These are phyloP conservation scores for Archivesica marissinica DNA, from an alignment of 1,140 invertebrate genomes.

Conservation along the genomic window DNA sequence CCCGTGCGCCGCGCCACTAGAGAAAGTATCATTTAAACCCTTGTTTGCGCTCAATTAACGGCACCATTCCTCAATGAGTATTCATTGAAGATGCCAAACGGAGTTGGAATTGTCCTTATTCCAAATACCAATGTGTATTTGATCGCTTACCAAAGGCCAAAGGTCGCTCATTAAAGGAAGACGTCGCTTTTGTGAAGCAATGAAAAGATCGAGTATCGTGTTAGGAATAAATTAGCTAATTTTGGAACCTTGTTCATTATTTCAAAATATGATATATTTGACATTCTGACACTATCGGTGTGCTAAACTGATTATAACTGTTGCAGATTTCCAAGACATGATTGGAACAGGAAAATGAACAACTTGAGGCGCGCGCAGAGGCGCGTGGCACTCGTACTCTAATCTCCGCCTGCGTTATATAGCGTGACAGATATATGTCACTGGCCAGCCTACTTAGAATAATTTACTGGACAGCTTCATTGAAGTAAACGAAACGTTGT, in stretches of 20 bases:
- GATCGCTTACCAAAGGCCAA: conserved; percentile 20
- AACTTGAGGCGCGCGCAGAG: not conserved
- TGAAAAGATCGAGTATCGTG: conserved; percentile 38
- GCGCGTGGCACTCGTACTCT: conserved; percentile 16
- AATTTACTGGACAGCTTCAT: conserved; percentile 38
- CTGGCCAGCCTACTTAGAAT: conserved; percentile 37
- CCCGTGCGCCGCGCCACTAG: not conserved
- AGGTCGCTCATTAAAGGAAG: conserved; percentile 26
- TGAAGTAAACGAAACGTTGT: not conserved
- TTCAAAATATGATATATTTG: conserved; percentile 48
- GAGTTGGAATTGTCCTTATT: not conserved
- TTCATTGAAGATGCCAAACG: conserved; percentile 20
- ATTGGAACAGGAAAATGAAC: conserved; percentile 40
- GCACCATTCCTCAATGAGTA: not conserved
- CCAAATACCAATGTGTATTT: not conserved
- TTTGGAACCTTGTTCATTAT: conserved; percentile 22
- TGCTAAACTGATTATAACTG: conserved; percentile 4
- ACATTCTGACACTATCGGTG: conserved; percentile 27
- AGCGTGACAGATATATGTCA: conserved; percentile 41
- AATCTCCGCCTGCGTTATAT: conserved; percentile 15
- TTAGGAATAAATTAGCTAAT: conserved; percentile 43
- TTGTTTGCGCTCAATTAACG: conserved; percentile 40
- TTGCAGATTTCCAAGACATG: conserved; percentile 37
- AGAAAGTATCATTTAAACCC: conserved; percentile 33
- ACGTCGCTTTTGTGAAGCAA: conserved; percentile 6